Base-by-base conservation (phyloP, 2,797 vertebrate species). In the Cynodonichthys magdalenae region DNA sequence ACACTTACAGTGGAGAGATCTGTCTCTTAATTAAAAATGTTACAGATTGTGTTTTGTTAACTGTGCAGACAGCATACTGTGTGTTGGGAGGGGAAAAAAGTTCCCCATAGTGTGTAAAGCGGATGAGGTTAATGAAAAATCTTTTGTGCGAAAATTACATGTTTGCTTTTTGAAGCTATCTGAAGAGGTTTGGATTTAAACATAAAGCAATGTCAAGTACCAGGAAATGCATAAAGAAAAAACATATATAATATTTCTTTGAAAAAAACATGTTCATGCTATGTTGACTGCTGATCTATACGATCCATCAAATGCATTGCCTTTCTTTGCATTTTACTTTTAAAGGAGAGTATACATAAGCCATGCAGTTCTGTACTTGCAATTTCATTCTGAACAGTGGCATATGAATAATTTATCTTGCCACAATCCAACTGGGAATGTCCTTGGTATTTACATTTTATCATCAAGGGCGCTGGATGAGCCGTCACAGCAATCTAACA, bases 361-460 rank as follows among this genome's bases (percentile, higher is more conserved):
- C 81, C 86, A 86, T 80, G 79, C 80, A 75, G 67, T 84, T 81
- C 75, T 84, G 86, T 84, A 79, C 87, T 87, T 83, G 81, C 83
- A 89, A 87, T 90, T 85, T 86, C 85, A 88, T 87, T 87, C 79
- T 86, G 88, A 88, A 89, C 82, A 83, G 84, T 89, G 74, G 75
- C 72, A 31, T 85, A 93, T 93, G 91, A 93, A 93, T 94, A 91
- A 94, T 93, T 90, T 90, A 93, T 93, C 89, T 78, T 63, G 72
- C 82, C 84, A 90, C 81, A 87, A 86, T 91, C 88, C 89, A 88
- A 87, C 89, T 83, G 85, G 86, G 85, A 88, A 83, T 59, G 87
- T 90, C 93, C 92, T 92, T 94, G 92, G 87, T 91, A 93, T 94
- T 93, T 93, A 92, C 90, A 93, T 94, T 92, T 93, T 90, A 91